These are phyloP conservation scores for Hofmannophila pseudospretella DNA, from an alignment of 2,888 invertebrate genomes.

Conservation along the genomic window DNA sequence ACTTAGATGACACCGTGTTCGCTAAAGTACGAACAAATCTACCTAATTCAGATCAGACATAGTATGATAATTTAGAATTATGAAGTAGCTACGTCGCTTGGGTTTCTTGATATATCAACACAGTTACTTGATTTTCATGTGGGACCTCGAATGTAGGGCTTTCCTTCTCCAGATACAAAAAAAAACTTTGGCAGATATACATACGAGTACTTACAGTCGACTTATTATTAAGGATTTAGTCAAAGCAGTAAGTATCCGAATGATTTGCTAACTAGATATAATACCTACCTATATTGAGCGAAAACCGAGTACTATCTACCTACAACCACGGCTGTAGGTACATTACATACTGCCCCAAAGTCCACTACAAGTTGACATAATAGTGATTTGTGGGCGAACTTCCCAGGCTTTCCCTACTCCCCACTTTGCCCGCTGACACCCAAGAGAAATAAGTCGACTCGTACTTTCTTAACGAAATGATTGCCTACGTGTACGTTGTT, in stretches of 20 bases:
- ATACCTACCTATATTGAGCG: too few species aligned
- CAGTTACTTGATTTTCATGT: too few species aligned
- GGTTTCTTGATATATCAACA: neutral
- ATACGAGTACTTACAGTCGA: too few species aligned
- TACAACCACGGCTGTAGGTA: neutral
- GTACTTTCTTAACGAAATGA: conserved; percentile 75
- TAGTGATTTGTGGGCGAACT: conserved; percentile 60
- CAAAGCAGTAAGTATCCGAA: too few species aligned
- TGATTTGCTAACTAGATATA: too few species aligned
- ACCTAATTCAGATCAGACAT: too few species aligned
- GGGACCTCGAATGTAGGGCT: too few species aligned
- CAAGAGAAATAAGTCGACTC: conserved; percentile 66
- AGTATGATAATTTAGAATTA: too few species aligned
- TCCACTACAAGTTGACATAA: conserved; percentile 55
- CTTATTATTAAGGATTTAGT: too few species aligned
- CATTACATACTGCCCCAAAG: conserved; percentile 15
- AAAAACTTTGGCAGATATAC: too few species aligned
- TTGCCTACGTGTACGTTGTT: conserved; percentile 73
- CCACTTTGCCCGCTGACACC: conserved; percentile 34
- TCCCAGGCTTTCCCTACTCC: conserved; percentile 28
- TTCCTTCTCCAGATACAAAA: too few species aligned
- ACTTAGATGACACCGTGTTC: conserved; percentile 36
- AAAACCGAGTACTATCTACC: too few species aligned
- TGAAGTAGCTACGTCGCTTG: neutral
- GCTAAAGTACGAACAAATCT: neutral